Evolutionary conservation across 1,140 invertebrate species (phyloP).

Genomic region (Cryptotermes secundus): DNA sequence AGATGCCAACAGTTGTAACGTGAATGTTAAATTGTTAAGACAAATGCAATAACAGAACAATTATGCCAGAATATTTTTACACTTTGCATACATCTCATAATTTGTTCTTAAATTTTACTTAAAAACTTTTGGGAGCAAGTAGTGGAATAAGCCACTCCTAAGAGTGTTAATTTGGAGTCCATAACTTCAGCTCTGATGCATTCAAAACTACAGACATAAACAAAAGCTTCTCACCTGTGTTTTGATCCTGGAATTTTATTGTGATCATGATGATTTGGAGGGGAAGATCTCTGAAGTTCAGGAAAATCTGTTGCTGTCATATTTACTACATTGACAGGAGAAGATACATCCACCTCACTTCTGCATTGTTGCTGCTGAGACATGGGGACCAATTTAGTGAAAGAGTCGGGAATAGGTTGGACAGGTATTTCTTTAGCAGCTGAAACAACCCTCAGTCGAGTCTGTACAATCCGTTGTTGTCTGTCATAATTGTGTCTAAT

Average conservation of each 20-base stretch:
- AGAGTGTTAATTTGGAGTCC: too few species aligned
- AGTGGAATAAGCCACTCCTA: too few species aligned
- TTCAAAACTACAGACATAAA: too few species aligned
- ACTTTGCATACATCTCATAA: too few species aligned
- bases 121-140: too few species aligned
- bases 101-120: too few species aligned
- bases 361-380: not conserved
- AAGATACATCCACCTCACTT: not conserved
- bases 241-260: constrained; percentile 39
- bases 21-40: too few species aligned
- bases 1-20: too few species aligned
- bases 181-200: too few species aligned
- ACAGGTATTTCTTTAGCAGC: constrained; percentile 45
- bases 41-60: too few species aligned
- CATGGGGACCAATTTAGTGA: not conserved
- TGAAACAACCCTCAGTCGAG: constrained; percentile 52
- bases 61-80: too few species aligned
- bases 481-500: constrained; percentile 50
- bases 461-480: constrained; percentile 51
- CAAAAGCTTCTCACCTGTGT: not conserved
- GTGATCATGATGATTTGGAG: constrained; percentile 37
- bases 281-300: not conserved
- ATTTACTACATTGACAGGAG: not conserved
- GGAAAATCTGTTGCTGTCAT: constrained; percentile 24
- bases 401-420: not conserved